Evolutionary conservation across 2,888 invertebrate species (phyloP).

Genomic region (Autographa pulchrina): DNA sequence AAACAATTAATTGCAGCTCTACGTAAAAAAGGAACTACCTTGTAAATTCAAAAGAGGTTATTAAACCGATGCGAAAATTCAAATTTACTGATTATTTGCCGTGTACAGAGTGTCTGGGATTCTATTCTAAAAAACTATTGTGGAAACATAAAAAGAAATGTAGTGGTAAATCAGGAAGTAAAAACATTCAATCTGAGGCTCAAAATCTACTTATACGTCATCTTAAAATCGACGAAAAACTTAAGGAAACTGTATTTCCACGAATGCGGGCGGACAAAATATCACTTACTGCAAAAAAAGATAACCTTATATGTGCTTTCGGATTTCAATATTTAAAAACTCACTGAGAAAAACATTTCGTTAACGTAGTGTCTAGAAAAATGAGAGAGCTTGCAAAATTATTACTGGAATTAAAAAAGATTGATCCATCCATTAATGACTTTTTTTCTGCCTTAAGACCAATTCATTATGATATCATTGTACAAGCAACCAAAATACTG

Average conservation of each 20-base stretch:
- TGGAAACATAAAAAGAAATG: constrained; percentile 58
- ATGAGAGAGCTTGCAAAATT: too few relatives aligned
- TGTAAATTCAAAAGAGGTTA: constrained; percentile 26
- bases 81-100: constrained; percentile 54
- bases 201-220: constrained; percentile 60
- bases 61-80: constrained; percentile 54
- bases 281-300: too few relatives aligned
- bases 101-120: constrained; percentile 52
- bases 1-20: too few relatives aligned
- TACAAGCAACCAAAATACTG: constrained; percentile 44
- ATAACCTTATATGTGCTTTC: too few relatives aligned
- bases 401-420: constrained; percentile 58
- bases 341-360: too few relatives aligned
- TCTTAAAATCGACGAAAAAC: constrained; percentile 61
- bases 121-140: constrained; percentile 49
- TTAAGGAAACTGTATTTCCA: constrained; percentile 58
- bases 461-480: constrained; percentile 51
- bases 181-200: constrained; percentile 59
- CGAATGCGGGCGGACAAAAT: constrained; percentile 51
- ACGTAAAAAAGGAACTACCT: too few relatives aligned
- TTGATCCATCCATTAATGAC: constrained; percentile 40
- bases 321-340: too few relatives aligned
- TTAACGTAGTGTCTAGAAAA: too few relatives aligned
- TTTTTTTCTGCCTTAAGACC: constrained; percentile 48
- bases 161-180: constrained; percentile 31